Conservation (phyloP, 2,797 vertebrate species). For the Onychomys torridus region DNA sequence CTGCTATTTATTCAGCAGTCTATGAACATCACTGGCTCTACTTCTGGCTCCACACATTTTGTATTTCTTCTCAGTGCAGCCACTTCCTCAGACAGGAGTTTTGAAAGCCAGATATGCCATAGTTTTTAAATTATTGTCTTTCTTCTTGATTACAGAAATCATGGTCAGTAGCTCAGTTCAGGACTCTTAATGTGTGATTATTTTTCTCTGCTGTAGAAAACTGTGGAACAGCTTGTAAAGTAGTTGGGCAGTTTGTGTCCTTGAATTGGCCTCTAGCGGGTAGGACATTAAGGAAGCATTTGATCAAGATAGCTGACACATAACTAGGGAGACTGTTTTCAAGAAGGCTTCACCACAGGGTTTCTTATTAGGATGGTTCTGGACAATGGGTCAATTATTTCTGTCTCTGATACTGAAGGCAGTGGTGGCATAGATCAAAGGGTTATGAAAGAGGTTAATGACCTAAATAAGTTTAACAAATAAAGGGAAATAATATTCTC, state of each 20-base stretch:
- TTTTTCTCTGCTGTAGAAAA: conserved; percentile 32
- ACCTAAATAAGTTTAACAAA: conserved; percentile 76
- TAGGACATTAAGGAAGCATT: not conserved
- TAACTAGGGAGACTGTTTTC: conserved; percentile 36
- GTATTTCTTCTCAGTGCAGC: not conserved
- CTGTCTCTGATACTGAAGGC: conserved; percentile 52
- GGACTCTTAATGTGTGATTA: not conserved
- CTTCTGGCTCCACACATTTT: not conserved
- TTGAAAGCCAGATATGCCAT: not conserved
- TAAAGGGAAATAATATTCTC: conserved; percentile 67
- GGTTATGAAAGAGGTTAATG: conserved; percentile 74
- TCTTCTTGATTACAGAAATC: not conserved
- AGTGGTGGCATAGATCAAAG: conserved; percentile 62
- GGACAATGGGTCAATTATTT: conserved; percentile 76
- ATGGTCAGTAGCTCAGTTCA: not conserved
- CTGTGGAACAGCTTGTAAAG: not conserved
- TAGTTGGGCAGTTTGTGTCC: not conserved
- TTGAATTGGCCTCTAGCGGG: not conserved
- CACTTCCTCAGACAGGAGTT: not conserved
- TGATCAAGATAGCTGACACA: not conserved
- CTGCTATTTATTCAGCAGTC: fast-evolving
- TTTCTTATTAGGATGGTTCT: conserved; percentile 66
- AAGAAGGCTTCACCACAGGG: conserved; percentile 11
- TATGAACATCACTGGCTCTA: not conserved
- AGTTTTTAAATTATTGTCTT: not conserved